Evolutionary conservation across 2,888 invertebrate species (phyloP).

Genomic region (Torymus texanus): DNA sequence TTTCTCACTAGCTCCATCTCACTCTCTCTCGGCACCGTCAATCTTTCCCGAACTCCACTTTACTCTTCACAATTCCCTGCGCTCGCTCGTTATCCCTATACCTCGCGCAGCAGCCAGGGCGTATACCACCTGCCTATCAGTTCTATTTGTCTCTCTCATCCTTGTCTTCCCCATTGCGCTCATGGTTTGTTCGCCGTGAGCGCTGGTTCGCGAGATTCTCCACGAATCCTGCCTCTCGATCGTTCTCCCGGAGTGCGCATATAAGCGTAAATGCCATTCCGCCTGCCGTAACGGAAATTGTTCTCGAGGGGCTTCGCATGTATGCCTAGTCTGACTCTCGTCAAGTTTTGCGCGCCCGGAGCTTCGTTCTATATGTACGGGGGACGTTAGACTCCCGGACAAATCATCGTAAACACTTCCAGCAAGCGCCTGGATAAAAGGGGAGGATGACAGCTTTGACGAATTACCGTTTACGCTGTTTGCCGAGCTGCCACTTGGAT

Average conservation of each 20-base stretch:
- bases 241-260: not conserved
- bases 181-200: not conserved
- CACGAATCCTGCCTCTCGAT: constrained; percentile 15
- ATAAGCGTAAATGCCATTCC: no score
- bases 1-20: no score
- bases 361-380: no score
- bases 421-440: no score
- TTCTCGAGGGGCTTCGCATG: constrained; percentile 4
- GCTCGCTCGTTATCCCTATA: constrained; percentile 13
- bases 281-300: constrained; percentile 21
- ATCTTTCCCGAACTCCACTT: not conserved
- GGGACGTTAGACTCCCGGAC: no score
- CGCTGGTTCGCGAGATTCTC: not conserved
- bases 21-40: not conserved
- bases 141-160: constrained; percentile 29
- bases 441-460: no score
- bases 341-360: not conserved
- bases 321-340: not conserved
- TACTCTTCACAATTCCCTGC: not conserved
- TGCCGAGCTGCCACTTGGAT: no score
- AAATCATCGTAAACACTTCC: no score
- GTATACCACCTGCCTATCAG: constrained; percentile 37
- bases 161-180: not conserved
- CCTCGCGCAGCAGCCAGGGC: not conserved
- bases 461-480: no score